phyloP scores from a whole-genome alignment of 2,888 invertebrate species.

The Acanthosepion lycidas region DNA sequence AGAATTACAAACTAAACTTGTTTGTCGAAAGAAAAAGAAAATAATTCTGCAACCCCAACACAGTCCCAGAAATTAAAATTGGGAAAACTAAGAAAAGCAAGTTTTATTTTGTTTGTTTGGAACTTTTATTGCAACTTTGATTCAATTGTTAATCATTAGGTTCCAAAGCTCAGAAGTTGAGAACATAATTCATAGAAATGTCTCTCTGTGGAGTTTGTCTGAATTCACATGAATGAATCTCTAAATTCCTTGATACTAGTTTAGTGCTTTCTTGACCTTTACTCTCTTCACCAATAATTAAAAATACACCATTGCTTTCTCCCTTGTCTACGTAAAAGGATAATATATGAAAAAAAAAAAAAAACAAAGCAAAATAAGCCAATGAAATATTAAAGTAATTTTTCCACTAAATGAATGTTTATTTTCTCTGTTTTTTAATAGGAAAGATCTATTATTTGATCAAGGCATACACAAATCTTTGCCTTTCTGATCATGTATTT shows the following conservation, averaged over 20 bases:
- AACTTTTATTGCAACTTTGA: neutral
- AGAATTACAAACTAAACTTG: no score
- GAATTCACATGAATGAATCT: neutral
- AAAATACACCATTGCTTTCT: neutral
- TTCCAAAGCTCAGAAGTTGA: neutral
- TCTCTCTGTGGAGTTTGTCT: neutral
- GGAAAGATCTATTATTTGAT: neutral
- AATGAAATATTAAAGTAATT: neutral
- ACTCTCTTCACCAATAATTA: neutral
- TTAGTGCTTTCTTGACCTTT: neutral
- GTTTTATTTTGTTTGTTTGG: neutral
- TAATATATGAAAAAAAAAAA: neutral
- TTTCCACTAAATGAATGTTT: neutral
- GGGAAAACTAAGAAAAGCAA: neutral
- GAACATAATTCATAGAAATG: neutral
- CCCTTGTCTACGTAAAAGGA: neutral
- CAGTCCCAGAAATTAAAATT: neutral
- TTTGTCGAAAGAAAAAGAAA: no score
- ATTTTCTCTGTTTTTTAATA: neutral
- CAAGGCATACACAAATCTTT: neutral
- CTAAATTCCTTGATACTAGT: neutral
- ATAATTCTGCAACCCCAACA: neutral
- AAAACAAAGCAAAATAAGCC: neutral
- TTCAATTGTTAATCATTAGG: neutral
- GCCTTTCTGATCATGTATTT: neutral